A percentile compares a stretch with the other conserved stretches of the same genome.
phyloP scores from a whole-genome alignment of 2,888 invertebrate species.

The Gandaritis pyraliata region DNA sequence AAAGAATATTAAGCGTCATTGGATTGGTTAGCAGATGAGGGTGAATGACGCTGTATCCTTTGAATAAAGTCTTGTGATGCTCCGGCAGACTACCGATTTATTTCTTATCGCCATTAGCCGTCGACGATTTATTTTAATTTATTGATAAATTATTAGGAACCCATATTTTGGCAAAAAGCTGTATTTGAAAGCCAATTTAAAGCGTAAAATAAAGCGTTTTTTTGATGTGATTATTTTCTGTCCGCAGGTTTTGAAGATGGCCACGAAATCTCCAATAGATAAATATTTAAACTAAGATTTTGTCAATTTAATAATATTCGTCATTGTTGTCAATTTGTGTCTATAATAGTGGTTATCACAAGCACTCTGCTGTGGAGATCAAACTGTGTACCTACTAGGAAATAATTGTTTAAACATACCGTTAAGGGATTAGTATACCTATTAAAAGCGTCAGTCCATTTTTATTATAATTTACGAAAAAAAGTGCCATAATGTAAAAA shows the following conservation, averaged over 20 bases:
- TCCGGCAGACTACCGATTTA: no score
- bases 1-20: no score
- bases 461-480: conserved; percentile 41
- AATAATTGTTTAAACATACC: conserved; percentile 58
- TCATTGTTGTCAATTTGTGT: conserved; percentile 25
- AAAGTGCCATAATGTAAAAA: conserved; percentile 54
- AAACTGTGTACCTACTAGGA: conserved; percentile 45
- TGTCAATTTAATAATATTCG: conserved; percentile 27
- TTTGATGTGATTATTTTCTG: conserved; percentile 5
- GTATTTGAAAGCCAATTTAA: no score
- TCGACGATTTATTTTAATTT: no score
- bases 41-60: no score
- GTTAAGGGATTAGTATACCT: conserved; percentile 17
- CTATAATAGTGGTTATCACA: conserved; percentile 4
- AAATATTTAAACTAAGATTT: conserved; percentile 21
- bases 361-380: conserved; percentile 7
- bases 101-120: no score
- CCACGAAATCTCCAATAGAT: conserved; percentile 31
- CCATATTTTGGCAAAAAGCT: no score
- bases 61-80: no score
- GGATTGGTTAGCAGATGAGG: no score
- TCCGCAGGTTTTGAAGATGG: conserved; percentile 34
- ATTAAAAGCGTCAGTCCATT: conserved; percentile 43
- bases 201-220: no score
- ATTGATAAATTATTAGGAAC: no score